Conservation (phyloP, 2,888 invertebrate species). For the Rhyacophila evoluta region DNA sequence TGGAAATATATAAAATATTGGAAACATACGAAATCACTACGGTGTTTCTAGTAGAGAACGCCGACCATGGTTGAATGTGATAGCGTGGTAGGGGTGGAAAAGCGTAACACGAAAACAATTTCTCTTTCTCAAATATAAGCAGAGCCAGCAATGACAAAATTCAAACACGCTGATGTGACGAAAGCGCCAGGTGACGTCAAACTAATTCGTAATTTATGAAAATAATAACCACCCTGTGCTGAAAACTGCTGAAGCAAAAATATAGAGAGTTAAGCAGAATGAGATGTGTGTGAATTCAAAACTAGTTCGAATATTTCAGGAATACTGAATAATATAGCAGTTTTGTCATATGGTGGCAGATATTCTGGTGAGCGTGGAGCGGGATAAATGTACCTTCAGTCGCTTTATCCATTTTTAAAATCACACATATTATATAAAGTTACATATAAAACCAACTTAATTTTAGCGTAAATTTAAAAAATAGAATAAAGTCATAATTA, state of each 20-base stretch:
- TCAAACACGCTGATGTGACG: constrained; percentile 8
- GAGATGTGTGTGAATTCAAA: no score
- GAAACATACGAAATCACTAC: neutral
- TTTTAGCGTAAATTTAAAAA: no score
- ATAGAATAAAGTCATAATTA: no score
- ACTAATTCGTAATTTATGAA: constrained; percentile 13
- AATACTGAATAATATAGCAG: no score
- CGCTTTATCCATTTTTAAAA: no score
- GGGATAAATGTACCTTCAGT: no score
- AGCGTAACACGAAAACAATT: neutral
- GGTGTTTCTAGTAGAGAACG: neutral
- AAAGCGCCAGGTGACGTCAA: constrained; percentile 11
- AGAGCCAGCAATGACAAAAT: neutral
- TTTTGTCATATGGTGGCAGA: no score
- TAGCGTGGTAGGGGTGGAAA: neutral
- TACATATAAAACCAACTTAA: no score
- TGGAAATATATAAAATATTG: no score
- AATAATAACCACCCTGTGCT: neutral
- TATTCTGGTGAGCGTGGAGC: no score
- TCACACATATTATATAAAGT: no score
- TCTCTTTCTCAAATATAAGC: constrained; percentile 5
- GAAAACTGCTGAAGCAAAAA: neutral
- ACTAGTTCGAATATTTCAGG: no score
- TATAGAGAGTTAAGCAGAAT: neutral
- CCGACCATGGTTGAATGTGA: neutral